Evolutionary conservation across 2,888 invertebrate species (phyloP), one percentile per base, ranked within the genome.

Genomic region (Drosophila formosana): DNA sequence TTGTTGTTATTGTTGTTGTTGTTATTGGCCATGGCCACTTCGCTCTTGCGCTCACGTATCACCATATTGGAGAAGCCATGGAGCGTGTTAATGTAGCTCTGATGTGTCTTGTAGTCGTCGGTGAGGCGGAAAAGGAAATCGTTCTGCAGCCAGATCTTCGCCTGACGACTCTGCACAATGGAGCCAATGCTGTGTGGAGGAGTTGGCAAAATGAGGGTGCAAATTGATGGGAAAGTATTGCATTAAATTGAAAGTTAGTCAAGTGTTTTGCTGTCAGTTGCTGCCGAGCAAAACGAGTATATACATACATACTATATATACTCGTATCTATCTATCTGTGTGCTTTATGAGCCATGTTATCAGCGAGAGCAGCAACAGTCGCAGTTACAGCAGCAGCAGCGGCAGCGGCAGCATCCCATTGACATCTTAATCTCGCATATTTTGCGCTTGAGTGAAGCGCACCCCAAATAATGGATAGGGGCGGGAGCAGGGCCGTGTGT

Each of bases 101-200:
- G 89, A 87, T 95, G 95, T 51, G 92, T 91, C 82, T 93, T 93
- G 23, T 95, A 95, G 9, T 92, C 90, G 9, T 92, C 86, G 0
- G 95, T 92, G 8, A 94, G 82, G 57, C 94, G 93, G 91, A 95
- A 96, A 51, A 96, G 89, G 3, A 93, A 92, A 70, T 95, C 94
- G 9, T 93, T 90, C 89, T 94, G 94, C 0, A 95, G 90, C 94
- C 96, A 96, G 3, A 96, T 93, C 75, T 93, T 94, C 0, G 93
- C 92, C 91, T 94, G 94, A 37, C 94, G 92, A 51, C 90, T 92
- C 83, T 93, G 93, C 43, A 94, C 92, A 55, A 94, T 93, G 66
- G 93, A 92, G 45, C 94, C 94, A 66, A 94, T 93, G 75, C 94
- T 94, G 56, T 3, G 7, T 30, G 11, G 11, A 26, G 30, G 8